Conservation (phyloP, 2,113 vertebrate genomes). For the Donacobius atricapilla region DNA sequence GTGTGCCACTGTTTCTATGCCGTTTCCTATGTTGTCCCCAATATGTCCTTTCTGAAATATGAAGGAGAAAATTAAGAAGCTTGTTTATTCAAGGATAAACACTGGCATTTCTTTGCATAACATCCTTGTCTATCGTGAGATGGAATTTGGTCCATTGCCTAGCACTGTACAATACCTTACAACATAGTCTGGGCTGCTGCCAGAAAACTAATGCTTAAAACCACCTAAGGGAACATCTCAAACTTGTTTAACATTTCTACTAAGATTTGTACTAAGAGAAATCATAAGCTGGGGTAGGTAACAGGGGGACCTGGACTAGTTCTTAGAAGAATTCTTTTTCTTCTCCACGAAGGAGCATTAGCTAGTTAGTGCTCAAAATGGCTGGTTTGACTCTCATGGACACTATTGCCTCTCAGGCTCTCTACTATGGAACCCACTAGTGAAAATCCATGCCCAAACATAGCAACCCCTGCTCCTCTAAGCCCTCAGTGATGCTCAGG, state of each 20-base stretch:
- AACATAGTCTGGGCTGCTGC: neutral
- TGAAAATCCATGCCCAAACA: neutral
- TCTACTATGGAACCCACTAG: fast-evolving
- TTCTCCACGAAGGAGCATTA: neutral
- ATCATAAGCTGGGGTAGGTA: neutral
- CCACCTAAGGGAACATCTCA: neutral
- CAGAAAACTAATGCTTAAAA: conserved; percentile 24
- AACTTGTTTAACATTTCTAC: neutral
- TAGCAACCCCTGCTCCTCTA: neutral
- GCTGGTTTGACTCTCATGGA: neutral
- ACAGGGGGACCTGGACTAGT: neutral
- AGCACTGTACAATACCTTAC: neutral
- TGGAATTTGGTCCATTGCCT: neutral
- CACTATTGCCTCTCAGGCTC: neutral
- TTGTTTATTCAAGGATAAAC: neutral
- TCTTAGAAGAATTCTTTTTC: neutral
- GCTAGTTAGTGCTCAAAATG: neutral
- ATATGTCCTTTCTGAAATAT: neutral
- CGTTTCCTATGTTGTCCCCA: neutral
- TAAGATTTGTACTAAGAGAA: neutral
- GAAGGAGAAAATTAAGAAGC: neutral
- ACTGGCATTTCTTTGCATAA: neutral
- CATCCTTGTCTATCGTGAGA: neutral
- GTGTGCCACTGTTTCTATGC: neutral
- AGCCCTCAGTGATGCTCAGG: neutral